Evolutionary conservation across 1,140 invertebrate species (phyloP).

Genomic region (Gonioctena quinquepunctata): DNA sequence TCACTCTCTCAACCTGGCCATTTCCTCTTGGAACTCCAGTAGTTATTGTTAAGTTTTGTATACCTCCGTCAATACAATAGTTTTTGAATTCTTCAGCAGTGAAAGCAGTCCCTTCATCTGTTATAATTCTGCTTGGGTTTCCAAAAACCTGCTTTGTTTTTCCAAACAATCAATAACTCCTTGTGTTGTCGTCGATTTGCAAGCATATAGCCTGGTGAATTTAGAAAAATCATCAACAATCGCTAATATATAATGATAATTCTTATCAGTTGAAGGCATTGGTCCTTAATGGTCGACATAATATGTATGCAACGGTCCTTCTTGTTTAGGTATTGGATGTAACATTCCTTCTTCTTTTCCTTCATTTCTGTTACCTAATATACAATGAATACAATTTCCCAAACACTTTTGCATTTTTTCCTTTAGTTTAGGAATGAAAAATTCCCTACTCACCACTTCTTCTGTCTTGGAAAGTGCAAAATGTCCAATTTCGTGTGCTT

Average conservation of each 20-base stretch:
- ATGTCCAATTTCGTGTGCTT: no score
- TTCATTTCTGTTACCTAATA: constrained; percentile 49
- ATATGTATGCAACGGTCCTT: constrained; percentile 42
- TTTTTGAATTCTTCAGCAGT: constrained; percentile 43
- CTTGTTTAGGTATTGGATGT: constrained; percentile 37
- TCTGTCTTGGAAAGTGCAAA: no score
- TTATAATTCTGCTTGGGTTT: constrained; percentile 47
- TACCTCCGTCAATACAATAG: constrained; percentile 40
- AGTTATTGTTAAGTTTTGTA: constrained; percentile 40
- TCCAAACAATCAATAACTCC: constrained; percentile 37
- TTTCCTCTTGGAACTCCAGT: constrained; percentile 47
- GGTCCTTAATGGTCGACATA: constrained; percentile 55
- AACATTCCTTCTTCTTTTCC: constrained; percentile 54
- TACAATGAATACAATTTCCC: constrained; percentile 48
- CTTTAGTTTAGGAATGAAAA: no score
- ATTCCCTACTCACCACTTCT: no score
- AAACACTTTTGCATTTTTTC: constrained; percentile 49
- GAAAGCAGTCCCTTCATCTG: constrained; percentile 52
- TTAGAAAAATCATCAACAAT: constrained; percentile 55
- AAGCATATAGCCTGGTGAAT: constrained; percentile 47
- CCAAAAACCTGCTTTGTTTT: constrained; percentile 42
- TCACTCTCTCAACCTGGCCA: constrained; percentile 48
- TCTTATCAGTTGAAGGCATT: constrained; percentile 38
- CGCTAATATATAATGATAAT: constrained; percentile 53
- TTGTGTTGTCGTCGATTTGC: constrained; percentile 36